Evolutionary conservation across 2,113 vertebrate species (phyloP).

Genomic region (Catharus minimus): DNA sequence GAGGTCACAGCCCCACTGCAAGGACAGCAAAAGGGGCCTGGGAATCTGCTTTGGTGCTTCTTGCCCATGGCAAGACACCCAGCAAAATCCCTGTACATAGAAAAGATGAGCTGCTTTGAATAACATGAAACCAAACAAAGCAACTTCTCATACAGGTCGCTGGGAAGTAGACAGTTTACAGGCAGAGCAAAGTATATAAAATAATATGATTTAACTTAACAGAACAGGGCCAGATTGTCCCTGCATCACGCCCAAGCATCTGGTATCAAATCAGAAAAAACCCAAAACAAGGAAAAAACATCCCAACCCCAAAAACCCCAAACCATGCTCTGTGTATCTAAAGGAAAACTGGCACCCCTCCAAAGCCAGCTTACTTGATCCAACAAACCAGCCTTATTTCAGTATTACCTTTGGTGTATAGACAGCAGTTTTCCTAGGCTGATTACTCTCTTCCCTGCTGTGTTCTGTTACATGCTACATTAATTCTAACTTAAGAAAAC

Average conservation of each 20-base stretch:
- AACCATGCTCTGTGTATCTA: neutral
- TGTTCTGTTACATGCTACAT: neutral
- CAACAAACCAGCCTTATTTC: neutral
- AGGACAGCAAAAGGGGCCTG: slow-evolving; percentile 1
- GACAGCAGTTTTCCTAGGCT: neutral
- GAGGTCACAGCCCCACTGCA: slow-evolving; percentile 93
- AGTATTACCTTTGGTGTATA: neutral
- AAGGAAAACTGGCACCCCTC: neutral
- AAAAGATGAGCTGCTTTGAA: neutral
- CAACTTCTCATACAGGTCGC: neutral
- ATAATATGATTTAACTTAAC: neutral
- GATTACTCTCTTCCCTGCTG: neutral
- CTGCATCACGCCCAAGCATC: neutral
- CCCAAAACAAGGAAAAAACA: neutral
- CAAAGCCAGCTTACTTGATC: neutral
- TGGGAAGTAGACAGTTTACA: neutral
- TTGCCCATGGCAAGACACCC: neutral
- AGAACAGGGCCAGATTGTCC: neutral
- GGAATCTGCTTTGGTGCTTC: neutral
- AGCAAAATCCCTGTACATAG: neutral
- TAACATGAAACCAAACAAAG: neutral
- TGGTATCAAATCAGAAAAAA: neutral
- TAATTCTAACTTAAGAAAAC: slow-evolving; percentile 6
- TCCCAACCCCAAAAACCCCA: neutral
- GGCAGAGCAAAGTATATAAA: neutral